phyloP scores from a whole-genome alignment of 1,140 invertebrate species.

The Procambarus clarkii region DNA sequence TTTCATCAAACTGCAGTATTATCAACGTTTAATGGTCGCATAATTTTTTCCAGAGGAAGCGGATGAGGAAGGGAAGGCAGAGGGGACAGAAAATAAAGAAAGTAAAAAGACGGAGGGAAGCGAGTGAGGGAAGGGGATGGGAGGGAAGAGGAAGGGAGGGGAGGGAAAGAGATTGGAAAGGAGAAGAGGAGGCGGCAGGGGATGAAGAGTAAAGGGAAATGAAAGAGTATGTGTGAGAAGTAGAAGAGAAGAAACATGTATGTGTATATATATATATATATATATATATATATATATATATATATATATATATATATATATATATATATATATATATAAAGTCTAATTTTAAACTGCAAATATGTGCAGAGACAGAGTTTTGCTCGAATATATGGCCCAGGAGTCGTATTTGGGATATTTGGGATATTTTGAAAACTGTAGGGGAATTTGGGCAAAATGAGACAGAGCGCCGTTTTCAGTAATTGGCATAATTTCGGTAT shows the following conservation, averaged over 20 bases:
- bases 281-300: too few species aligned
- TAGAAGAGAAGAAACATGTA: not conserved
- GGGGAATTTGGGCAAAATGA: too few species aligned
- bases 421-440: too few species aligned
- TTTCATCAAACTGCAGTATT: not conserved
- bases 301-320: too few species aligned
- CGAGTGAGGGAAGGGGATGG: not conserved
- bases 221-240: not conserved
- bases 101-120: not conserved
- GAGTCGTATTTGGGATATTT: too few species aligned
- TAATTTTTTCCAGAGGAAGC: not conserved
- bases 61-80: constrained; percentile 13
- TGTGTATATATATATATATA: too few species aligned
- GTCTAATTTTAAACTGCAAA: too few species aligned
- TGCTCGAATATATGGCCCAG: too few species aligned
- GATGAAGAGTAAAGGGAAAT: not conserved
- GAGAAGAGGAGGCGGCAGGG: not conserved
- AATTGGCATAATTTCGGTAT: too few species aligned
- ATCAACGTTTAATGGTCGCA: not conserved
- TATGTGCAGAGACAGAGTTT: too few species aligned
- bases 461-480: too few species aligned
- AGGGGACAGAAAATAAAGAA: not conserved
- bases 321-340: too few species aligned
- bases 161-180: not conserved
- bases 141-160: not conserved